These are phyloP conservation scores for Eptesicus fuscus DNA, from an alignment of 2,113 vertebrate species.

Conservation along the genomic window DNA sequence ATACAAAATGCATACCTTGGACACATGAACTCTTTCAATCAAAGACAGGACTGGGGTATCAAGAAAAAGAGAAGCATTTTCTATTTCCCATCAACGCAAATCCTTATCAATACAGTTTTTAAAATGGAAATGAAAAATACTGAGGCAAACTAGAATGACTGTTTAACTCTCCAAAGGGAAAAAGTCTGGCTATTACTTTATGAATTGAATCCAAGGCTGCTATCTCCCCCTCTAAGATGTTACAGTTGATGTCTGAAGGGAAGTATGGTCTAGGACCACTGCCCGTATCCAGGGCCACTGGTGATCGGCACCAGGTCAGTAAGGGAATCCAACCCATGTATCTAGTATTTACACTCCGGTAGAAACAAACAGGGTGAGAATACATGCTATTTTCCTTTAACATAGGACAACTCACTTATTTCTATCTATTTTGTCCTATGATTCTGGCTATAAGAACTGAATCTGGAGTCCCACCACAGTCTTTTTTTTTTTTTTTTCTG, in stretches of 20 bases:
- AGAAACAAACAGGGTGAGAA: slow-evolving; percentile 15
- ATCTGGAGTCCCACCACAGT: not conserved
- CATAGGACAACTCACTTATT: not conserved
- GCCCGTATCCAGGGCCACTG: slow-evolving; percentile 12
- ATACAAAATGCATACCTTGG: not conserved
- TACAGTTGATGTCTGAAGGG: not conserved
- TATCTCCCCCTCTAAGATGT: not conserved
- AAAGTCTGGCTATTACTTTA: slow-evolving; percentile 7
- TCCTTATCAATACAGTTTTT: not conserved
- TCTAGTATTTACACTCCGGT: slow-evolving; percentile 7
- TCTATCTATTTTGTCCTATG: not conserved
- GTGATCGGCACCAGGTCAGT: not conserved
- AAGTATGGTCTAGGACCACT: not conserved
- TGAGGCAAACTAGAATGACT: not conserved
- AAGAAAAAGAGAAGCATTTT: not conserved
- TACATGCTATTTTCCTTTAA: slow-evolving; percentile 25
- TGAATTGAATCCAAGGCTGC: slow-evolving; percentile 22
- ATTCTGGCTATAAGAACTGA: not conserved
- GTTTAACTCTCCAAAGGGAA: slow-evolving; percentile 19
- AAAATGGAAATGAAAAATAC: not conserved
- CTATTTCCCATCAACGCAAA: slow-evolving; percentile 19
- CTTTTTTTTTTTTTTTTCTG: not conserved
- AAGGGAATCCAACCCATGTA: not conserved
- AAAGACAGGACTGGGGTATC: not conserved
- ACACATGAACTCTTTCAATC: not conserved